Conservation (phyloP, 1,140 invertebrate species). For the Heliconius himera region DNA sequence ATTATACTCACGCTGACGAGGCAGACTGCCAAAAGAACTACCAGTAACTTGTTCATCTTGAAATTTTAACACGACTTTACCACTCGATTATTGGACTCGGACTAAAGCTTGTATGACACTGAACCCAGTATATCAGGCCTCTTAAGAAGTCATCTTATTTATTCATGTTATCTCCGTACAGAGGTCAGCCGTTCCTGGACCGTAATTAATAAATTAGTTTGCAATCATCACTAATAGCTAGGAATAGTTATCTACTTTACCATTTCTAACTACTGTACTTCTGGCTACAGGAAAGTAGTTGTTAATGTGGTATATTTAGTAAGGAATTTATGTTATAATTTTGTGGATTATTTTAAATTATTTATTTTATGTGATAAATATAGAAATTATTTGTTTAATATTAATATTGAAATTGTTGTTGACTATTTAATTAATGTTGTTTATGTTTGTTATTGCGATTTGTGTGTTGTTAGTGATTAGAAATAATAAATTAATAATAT, state of each 20-base stretch:
- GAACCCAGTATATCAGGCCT: conserved; percentile 33
- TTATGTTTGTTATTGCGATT: not conserved
- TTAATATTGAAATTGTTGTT: not conserved
- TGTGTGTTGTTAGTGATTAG: not conserved
- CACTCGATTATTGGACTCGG: conserved; percentile 29
- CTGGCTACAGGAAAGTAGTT: not conserved
- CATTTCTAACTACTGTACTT: not conserved
- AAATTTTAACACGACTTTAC: conserved; percentile 35
- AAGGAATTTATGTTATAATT: not conserved
- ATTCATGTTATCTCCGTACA: conserved; percentile 44
- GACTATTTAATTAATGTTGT: not conserved
- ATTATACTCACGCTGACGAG: conserved; percentile 54
- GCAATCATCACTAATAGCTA: conserved; percentile 42
- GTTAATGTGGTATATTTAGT: not conserved
- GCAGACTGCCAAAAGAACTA: conserved; percentile 55
- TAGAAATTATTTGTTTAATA: not conserved
- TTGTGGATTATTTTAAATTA: not conserved
- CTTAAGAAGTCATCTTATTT: conserved; percentile 38
- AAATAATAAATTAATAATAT: not conserved
- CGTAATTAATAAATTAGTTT: conserved; percentile 52
- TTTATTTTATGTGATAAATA: not conserved
- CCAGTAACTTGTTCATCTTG: conserved; percentile 54
- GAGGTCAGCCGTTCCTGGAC: conserved; percentile 46
- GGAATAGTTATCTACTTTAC: conserved; percentile 33
- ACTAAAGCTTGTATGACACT: conserved; percentile 27